These are phyloP conservation scores for Phainopepla nitens DNA, from an alignment of 2,113 vertebrate species.

Conservation along the genomic window DNA sequence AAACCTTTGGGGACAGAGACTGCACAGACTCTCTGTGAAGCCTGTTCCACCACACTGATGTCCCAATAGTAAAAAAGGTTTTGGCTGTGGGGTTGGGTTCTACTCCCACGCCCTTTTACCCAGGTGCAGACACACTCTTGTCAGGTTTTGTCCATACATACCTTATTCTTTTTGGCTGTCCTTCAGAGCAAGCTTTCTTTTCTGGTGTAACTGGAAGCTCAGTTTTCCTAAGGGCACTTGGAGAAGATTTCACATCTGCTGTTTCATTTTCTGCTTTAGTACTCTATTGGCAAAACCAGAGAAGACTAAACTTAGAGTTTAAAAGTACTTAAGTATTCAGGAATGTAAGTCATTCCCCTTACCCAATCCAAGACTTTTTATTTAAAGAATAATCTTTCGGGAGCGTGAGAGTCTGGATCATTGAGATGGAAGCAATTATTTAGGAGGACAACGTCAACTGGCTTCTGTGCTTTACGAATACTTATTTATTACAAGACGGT, in stretches of 20 bases:
- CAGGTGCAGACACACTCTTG: not conserved
- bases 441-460: not conserved
- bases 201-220: not conserved
- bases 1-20: not conserved
- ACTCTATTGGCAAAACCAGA: conserved; percentile 61
- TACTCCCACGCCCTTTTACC: not conserved
- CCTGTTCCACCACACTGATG: not conserved
- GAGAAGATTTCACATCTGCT: not conserved
- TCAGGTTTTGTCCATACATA: conserved; percentile 30
- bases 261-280: conserved; percentile 10
- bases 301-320: not conserved
- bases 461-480: not conserved
- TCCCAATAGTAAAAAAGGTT: not conserved
- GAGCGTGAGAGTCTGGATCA: not conserved
- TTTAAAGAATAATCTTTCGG: not conserved
- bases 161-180: not conserved
- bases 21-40: not conserved
- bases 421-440: not conserved
- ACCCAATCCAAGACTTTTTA: not conserved
- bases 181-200: not conserved
- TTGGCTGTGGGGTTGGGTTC: not conserved
- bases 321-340: not conserved
- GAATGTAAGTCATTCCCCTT: not conserved
- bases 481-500: not conserved
- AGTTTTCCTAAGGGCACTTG: conserved; percentile 24